phyloP scores from a whole-genome alignment of 2,888 invertebrate species.

The Heterodera filipjevi region DNA sequence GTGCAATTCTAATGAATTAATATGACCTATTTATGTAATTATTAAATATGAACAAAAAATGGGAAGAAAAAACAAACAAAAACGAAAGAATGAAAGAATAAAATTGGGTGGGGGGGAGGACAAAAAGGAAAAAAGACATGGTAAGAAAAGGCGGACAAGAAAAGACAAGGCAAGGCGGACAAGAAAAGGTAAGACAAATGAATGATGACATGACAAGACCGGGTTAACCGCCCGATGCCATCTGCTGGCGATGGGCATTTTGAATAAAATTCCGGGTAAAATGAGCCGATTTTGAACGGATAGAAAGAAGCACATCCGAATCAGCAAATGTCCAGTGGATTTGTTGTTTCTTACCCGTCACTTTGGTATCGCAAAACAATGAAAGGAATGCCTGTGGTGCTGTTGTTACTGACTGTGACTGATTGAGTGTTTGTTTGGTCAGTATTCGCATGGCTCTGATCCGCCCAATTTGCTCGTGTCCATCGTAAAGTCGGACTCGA shows the following conservation, averaged over 20 bases:
- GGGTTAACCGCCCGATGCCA: background rate
- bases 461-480: constrained; percentile 45
- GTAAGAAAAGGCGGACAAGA: background rate
- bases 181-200: too few relatives aligned
- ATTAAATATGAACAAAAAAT: background rate
- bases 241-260: background rate
- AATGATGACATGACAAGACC: background rate
- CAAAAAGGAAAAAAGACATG: background rate
- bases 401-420: background rate
- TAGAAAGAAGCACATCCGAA: background rate
- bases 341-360: constrained; percentile 2
- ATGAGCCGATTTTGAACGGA: background rate
- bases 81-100: too few relatives aligned
- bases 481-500: constrained; percentile 59
- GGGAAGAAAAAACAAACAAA: background rate
- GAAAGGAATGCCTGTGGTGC: background rate
- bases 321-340: background rate
- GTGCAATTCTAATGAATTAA: background rate
- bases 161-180: background rate
- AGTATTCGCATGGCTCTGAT: constrained; percentile 19
- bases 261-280: background rate
- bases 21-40: too few relatives aligned
- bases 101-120: background rate
- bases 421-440: background rate
- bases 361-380: background rate